Evolutionary conservation across 2,797 vertebrate genomes (phyloP).

Genomic region (Taeniopygia guttata): DNA sequence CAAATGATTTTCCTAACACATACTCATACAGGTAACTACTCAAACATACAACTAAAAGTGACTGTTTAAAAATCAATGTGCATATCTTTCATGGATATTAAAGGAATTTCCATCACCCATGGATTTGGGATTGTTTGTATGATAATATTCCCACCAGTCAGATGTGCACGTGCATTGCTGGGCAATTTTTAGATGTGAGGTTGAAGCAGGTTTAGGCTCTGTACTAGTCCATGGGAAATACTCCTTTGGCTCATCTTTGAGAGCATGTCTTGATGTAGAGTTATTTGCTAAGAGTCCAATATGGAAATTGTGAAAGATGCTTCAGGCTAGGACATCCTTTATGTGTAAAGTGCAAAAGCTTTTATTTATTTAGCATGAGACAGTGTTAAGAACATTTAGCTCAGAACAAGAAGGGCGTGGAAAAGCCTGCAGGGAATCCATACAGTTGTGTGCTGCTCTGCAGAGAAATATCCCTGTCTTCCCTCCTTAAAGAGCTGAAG

Average conservation of each 20-base stretch:
- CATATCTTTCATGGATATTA: neutral
- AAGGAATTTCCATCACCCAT: neutral
- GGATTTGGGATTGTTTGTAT: neutral
- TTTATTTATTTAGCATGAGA: conserved; percentile 5
- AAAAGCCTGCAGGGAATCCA: neutral
- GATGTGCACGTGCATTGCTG: neutral
- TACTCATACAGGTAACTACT: neutral
- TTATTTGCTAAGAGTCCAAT: neutral
- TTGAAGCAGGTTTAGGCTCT: neutral
- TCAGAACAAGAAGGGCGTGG: neutral
- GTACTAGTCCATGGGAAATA: neutral
- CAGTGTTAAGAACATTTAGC: neutral
- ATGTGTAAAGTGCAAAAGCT: neutral
- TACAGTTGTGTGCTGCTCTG: neutral
- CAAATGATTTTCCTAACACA: neutral
- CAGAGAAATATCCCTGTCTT: neutral
- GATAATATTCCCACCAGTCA: neutral
- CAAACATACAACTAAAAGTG: neutral
- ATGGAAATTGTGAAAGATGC: neutral
- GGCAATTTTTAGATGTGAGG: neutral
- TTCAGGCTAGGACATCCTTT: neutral
- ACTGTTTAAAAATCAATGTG: neutral
- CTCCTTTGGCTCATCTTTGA: neutral
- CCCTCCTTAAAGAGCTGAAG: neutral
- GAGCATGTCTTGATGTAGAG: neutral